Conservation (phyloP, 2,113 vertebrate genomes). For the Cygnus buccinator region DNA sequence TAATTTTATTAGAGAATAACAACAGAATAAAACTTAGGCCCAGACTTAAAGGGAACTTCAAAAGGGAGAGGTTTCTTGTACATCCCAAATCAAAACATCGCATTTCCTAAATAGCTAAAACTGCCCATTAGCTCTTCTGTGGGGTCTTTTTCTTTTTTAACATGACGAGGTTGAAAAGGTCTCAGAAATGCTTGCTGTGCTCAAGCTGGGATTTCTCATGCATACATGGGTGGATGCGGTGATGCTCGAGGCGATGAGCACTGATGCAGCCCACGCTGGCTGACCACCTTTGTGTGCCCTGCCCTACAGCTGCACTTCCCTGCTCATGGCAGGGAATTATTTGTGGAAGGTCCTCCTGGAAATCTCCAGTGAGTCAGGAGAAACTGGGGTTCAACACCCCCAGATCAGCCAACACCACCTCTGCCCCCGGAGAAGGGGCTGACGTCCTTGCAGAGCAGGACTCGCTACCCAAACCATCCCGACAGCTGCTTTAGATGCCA, state of each 20-base stretch:
- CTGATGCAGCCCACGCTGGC: background rate
- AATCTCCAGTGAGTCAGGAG: background rate
- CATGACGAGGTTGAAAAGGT: background rate
- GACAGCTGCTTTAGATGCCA: background rate
- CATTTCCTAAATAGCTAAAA: background rate
- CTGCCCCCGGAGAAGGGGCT: background rate
- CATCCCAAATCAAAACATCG: background rate
- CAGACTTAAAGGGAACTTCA: background rate
- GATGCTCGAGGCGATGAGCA: background rate
- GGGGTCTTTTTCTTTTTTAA: background rate
- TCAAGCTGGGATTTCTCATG: background rate
- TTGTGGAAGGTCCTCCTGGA: background rate
- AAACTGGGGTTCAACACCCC: background rate
- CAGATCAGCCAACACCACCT: background rate
- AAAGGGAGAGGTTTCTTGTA: background rate
- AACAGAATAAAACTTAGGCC: background rate
- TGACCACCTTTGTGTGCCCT: too few relatives aligned
- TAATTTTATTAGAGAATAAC: background rate
- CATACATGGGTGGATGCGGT: accelerated
- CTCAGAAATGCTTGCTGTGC: background rate
- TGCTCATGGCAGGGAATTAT: background rate
- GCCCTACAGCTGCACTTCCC: accelerated
- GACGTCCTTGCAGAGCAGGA: background rate
- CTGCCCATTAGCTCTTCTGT: background rate
- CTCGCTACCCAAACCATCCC: background rate